Base-by-base conservation (phyloP, 2,888 invertebrate genomes). In the Orchesella flavescens region DNA sequence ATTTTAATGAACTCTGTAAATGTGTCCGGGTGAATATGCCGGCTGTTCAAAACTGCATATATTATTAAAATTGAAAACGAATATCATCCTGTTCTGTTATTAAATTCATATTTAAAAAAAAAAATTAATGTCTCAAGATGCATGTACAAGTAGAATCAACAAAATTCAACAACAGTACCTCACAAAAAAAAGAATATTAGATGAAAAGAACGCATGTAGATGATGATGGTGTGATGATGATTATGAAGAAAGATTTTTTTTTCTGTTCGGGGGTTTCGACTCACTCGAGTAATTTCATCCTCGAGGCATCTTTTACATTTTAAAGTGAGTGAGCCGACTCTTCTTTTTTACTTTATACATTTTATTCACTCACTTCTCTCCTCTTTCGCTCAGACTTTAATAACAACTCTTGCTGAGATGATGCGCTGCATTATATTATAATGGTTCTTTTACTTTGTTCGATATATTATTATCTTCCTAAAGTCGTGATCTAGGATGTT, bases 221-320 rank as follows among this genome's bases (percentile, higher is more conserved):
- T 63, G 66, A 79, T 73, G 79, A 65, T 65, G 80, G n/a, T 81
- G 74, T 63, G 72, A 66, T 80, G 73, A 71, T 71, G 72, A 23
- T 78, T 61, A 73, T 63, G 80, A 81, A 61, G 17, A 75, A 57
- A 80, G 66, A 79, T 57, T 73, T 66, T 73, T 71, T 68, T 73
- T 80, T 73, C 74, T 81, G 74, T 81, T 81, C 55, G 68, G 80
- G 79, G 80, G 57, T 81, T 81, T 75, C 71, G 82, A 82, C 82
- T 82, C 82, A 82, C 82, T 82, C 82, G 82, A 82, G 82, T 82
- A 82, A 82, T 75, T 82, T 82, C 82, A 82, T 82, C 82, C 82
- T 82, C 82, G 75, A 81, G 82, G 82, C 82, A 82, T 82, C 75
- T 82, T 82, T 82, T 82, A 82, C 82, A 82, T 82, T 82, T 75